Evolutionary conservation across 1,140 invertebrate genomes (phyloP), one percentile per base, ranked within the genome.

Genomic region (Drosophila pectinifera): DNA sequence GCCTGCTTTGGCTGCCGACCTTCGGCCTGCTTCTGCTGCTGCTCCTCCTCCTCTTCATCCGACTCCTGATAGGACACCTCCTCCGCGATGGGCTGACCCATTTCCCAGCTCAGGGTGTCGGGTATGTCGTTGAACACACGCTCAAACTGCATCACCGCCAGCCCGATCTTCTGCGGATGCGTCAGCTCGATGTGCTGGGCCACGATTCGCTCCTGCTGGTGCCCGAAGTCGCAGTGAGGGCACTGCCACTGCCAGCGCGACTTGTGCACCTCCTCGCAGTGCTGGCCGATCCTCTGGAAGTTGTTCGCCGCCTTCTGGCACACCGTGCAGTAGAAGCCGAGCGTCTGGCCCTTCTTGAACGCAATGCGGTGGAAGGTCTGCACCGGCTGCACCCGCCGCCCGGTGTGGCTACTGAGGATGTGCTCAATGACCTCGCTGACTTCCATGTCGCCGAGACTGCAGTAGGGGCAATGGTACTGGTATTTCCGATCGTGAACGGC

Each of bases 281-380:
- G 83, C 4, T 1, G 0, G 0, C 14, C n/a, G 1, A 83, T 89
- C 11, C 18, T 46, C 5, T 54, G 62, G 18, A 36, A 62, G 5
- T 0, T 79, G 7, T 0, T 39, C 5, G 41, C 34, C 8, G 39
- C 10, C 16, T 49, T 26, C 4, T 63, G 8, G 31, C 83, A 86
- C 0, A 4, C 10, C 11, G n/a, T 46, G 46, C 83, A 86, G 22
- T 59, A 77, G 46, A 89, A 80, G 26, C 65, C 83, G 0, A 89
- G 3, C 0, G 67, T 69, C 5, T 63, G 61, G 3, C 31, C 53
- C 28, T 28, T 72, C 38, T 68, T 88, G 1, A 0, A 2, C 0
- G 24, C 16, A 1, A 43, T 20, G 5, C 42, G 73, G 20, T 62
- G 45, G 48, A 24, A 86, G 13, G 64, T 41, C 10, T 58, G 45